phyloP scores from a whole-genome alignment of 2,888 invertebrate species.

The Busseola fusca region DNA sequence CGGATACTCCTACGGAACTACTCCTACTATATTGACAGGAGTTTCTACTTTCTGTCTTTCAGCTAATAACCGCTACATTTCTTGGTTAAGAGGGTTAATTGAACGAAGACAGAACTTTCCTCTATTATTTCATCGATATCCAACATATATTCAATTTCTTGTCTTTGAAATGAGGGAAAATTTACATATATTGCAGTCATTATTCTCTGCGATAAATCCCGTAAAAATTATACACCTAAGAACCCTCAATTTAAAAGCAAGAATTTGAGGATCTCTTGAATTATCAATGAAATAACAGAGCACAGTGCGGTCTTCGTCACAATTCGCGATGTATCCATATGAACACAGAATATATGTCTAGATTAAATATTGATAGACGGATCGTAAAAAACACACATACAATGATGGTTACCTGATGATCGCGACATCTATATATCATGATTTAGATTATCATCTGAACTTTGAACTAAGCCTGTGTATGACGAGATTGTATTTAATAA shows the following conservation, averaged over 20 bases:
- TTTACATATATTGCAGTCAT: background rate
- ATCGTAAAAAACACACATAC: slow-evolving; percentile 33
- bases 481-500: slow-evolving; percentile 26
- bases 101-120: too few relatives aligned
- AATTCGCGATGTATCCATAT: background rate
- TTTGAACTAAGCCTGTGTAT: slow-evolving; percentile 43
- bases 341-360: slow-evolving; percentile 3
- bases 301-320: background rate
- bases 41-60: background rate
- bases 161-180: background rate
- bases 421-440: slow-evolving; percentile 30
- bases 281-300: background rate
- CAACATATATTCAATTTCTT: too few relatives aligned
- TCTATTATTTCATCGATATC: too few relatives aligned
- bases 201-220: background rate
- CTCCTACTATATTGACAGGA: background rate
- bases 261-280: background rate
- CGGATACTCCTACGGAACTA: background rate
- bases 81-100: background rate
- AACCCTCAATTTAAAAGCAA: background rate
- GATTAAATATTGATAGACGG: slow-evolving; percentile 34
- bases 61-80: background rate
- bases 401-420: slow-evolving; percentile 11
- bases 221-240: too few relatives aligned
- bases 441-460: slow-evolving; percentile 59